Evolutionary conservation across 2,113 vertebrate genomes (phyloP).

Genomic region (Clarias batrachus): DNA sequence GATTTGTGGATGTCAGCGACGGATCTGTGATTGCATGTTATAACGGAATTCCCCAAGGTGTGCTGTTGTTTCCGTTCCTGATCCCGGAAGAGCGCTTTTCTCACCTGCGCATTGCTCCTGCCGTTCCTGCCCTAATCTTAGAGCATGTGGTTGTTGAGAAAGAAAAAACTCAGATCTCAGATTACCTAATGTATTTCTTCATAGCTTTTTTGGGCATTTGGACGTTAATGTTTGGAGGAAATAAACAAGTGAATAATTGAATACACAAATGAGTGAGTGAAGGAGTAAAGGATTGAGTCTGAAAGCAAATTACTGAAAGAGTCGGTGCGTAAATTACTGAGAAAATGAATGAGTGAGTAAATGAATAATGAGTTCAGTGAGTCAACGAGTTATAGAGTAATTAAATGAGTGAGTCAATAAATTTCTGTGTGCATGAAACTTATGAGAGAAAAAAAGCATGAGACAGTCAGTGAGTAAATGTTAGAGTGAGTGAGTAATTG

Average conservation of each 20-base stretch:
- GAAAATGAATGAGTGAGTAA: not conserved
- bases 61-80: constrained; percentile 27
- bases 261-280: not conserved
- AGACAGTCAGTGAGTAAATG: not conserved
- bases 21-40: not conserved
- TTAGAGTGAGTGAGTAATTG: not conserved
- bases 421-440: not conserved
- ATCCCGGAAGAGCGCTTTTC: not conserved
- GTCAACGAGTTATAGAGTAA: too few species aligned
- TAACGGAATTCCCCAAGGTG: not conserved
- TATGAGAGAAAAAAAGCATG: too few species aligned
- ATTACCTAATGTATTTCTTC: not conserved
- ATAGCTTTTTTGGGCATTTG: not conserved
- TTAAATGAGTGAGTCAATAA: not conserved
- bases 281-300: not conserved
- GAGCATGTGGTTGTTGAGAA: not conserved
- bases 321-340: not conserved
- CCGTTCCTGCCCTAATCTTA: not conserved
- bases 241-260: not conserved
- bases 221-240: not conserved
- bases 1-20: constrained; percentile 15
- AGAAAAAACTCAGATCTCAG: not conserved
- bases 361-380: too few species aligned
- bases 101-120: constrained; percentile 2
- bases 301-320: not conserved